These are phyloP conservation scores for Hassar affinis DNA, from an alignment of 2,113 vertebrate genomes.

Conservation along the genomic window DNA sequence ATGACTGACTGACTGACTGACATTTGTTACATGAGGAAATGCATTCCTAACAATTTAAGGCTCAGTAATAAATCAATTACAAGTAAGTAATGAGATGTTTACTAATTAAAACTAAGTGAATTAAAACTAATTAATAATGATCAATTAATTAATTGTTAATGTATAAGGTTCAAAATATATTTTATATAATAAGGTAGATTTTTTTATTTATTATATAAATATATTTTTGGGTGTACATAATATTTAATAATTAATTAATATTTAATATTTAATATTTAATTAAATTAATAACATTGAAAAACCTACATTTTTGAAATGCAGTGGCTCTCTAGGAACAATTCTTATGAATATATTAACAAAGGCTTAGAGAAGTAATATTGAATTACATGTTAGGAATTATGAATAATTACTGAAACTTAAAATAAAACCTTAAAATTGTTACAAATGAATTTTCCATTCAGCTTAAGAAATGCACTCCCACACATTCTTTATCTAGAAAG, in stretches of 20 bases:
- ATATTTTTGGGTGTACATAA: background rate
- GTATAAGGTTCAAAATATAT: background rate
- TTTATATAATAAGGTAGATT: background rate
- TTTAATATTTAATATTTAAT: background rate
- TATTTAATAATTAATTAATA: background rate
- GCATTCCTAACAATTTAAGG: background rate
- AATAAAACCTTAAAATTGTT: background rate
- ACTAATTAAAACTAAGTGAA: background rate
- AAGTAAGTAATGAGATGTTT: background rate
- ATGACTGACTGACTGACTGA: no score
- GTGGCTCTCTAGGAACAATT: no score
- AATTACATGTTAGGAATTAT: no score
- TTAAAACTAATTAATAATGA: background rate
- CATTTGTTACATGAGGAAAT: background rate
- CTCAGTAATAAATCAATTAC: background rate
- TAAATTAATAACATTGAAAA: no score
- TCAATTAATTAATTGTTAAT: background rate
- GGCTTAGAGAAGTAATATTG: background rate
- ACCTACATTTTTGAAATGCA: no score
- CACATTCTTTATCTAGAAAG: background rate
- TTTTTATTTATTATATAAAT: background rate
- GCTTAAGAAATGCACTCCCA: background rate
- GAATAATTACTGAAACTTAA: background rate
- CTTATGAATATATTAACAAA: background rate
- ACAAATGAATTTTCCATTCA: background rate